Conservation (phyloP, 2,113 vertebrate genomes). For the Ophthalmolycus amberensis region DNA sequence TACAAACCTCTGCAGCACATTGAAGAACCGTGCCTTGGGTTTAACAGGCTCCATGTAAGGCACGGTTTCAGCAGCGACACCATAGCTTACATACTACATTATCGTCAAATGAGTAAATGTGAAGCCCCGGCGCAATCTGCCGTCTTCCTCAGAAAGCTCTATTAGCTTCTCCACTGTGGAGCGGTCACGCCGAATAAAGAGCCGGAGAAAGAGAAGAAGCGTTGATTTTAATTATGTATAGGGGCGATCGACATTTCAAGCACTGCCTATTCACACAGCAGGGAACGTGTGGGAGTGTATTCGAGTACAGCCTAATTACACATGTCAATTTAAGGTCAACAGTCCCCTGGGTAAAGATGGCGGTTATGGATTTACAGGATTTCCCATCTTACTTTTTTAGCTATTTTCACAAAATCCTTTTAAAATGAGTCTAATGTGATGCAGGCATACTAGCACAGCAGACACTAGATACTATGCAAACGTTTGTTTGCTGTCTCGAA, state of each 20-base stretch:
- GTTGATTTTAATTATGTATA: constrained; percentile 68
- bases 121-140: constrained; percentile 28
- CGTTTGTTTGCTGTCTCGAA: background rate
- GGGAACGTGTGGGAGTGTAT: background rate
- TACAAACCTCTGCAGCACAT: background rate
- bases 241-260: constrained; percentile 26
- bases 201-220: constrained; percentile 14
- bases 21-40: constrained; percentile 7
- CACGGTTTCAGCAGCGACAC: constrained; percentile 27
- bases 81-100: constrained; percentile 24
- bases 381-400: background rate
- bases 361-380: background rate
- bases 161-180: constrained; percentile 54
- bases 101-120: constrained; percentile 48
- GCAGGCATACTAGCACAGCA: background rate
- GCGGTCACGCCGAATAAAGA: constrained; percentile 53
- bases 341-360: background rate
- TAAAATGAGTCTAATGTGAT: background rate
- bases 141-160: constrained; percentile 43
- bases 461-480: background rate
- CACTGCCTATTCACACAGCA: constrained; percentile 32
- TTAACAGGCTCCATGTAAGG: constrained; percentile 10
- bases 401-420: background rate
- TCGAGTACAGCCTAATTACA: constrained; percentile 38
- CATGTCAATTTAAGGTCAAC: constrained; percentile 25